phyloP scores from a whole-genome alignment of 2,797 vertebrate species.

The Micromesistius poutassou region DNA sequence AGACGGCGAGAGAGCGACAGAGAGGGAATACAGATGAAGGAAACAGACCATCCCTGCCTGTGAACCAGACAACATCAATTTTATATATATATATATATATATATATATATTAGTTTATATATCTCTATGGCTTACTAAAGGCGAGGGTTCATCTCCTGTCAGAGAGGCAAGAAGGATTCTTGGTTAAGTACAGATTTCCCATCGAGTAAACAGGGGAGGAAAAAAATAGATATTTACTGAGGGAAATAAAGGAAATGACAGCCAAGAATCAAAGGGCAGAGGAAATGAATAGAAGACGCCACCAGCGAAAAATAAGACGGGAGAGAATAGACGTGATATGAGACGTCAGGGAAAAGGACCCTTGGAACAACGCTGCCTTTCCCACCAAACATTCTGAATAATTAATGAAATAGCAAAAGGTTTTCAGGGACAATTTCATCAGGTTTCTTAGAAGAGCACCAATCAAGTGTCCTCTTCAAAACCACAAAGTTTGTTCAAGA shows the following conservation, averaged over 20 bases:
- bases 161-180: conserved; percentile 28
- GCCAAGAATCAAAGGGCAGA: conserved; percentile 36
- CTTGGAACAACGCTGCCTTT: conserved; percentile 32
- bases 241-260: conserved; percentile 43
- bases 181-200: conserved; percentile 35
- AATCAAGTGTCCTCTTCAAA: conserved; percentile 32
- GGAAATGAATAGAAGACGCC: conserved; percentile 52
- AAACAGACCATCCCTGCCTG: conserved; percentile 54
- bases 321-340: conserved; percentile 1
- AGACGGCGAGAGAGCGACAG: conserved; percentile 1
- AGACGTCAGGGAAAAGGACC: conserved; percentile 44
- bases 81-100: conserved; percentile 42
- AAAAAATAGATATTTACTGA: conserved; percentile 20
- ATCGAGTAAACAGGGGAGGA: conserved; percentile 17
- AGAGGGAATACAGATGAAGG: conserved; percentile 50
- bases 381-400: conserved; percentile 60
- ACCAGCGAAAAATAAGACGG: conserved; percentile 12
- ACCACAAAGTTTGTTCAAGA: conserved; percentile 3
- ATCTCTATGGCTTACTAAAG: conserved; percentile 16
- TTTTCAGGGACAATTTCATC: conserved; percentile 42
- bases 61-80: conserved; percentile 43
- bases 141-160: conserved; percentile 36
- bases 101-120: conserved; percentile 23
- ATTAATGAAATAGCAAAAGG: conserved; percentile 59
- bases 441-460: conserved; percentile 37